phyloP scores from a whole-genome alignment of 2,797 vertebrate genomes.

The Champsocephalus gunnari region DNA sequence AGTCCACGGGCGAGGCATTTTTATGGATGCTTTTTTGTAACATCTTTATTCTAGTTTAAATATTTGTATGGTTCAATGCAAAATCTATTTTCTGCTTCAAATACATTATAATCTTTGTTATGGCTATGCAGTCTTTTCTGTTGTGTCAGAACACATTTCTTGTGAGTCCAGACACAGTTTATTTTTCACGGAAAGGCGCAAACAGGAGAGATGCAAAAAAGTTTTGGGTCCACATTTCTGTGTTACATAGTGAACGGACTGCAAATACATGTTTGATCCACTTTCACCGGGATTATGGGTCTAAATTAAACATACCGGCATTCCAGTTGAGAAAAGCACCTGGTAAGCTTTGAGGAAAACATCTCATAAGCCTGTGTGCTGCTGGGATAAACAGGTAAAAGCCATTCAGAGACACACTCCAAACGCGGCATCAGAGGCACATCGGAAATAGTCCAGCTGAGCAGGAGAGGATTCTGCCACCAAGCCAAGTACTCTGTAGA shows the following conservation, averaged over 20 bases:
- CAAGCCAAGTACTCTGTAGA: slow-evolving; percentile 68
- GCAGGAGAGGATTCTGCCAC: slow-evolving; percentile 70
- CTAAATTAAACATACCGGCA: slow-evolving; percentile 77
- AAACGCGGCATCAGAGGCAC: slow-evolving; percentile 73
- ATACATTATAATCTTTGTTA: slow-evolving; percentile 1
- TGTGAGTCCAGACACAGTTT: neutral
- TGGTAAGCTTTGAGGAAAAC: slow-evolving; percentile 82
- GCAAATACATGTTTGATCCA: slow-evolving; percentile 75
- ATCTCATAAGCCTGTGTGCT: slow-evolving; percentile 80
- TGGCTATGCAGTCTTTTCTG: neutral
- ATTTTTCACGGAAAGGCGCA: neutral
- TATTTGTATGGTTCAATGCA: neutral
- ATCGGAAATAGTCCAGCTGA: slow-evolving; percentile 80
- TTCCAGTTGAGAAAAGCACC: slow-evolving; percentile 78
- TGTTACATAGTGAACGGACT: slow-evolving; percentile 54
- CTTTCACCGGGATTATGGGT: slow-evolving; percentile 78
- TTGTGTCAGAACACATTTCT: slow-evolving; percentile 16
- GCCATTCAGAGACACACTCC: slow-evolving; percentile 79
- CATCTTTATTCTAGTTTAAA: slow-evolving; percentile 3
- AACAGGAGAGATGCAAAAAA: slow-evolving; percentile 37
- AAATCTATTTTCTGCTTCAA: slow-evolving; percentile 4
- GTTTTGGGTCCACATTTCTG: slow-evolving; percentile 37
- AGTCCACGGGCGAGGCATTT: neutral
- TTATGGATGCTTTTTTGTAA: neutral
- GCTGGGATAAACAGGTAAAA: slow-evolving; percentile 85